These are phyloP conservation scores for Exaiptasia diaphana DNA, from an alignment of 64 coral and sea anemone genomes.

Conservation along the genomic window DNA sequence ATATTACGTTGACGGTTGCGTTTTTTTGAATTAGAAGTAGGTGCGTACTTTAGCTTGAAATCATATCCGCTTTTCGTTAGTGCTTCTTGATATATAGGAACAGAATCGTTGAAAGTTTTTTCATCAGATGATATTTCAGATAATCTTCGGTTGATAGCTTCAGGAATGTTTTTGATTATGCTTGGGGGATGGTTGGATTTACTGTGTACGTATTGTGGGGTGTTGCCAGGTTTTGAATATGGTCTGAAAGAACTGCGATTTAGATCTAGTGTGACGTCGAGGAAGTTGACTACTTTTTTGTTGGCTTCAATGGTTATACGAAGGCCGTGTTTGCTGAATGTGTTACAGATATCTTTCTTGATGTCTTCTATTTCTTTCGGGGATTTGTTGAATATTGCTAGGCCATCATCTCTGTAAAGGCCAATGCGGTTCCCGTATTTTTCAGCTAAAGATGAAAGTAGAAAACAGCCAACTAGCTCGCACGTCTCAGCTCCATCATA, in stretches of 20 bases:
- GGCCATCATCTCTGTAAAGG: background rate
- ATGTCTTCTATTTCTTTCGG: background rate
- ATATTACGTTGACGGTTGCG: slow-evolving; percentile 13
- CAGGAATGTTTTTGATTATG: background rate
- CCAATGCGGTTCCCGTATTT: background rate
- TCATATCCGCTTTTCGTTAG: slow-evolving; percentile 18
- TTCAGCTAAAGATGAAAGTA: background rate
- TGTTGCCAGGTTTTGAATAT: slow-evolving; percentile 6
- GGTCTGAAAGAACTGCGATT: background rate
- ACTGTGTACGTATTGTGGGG: background rate
- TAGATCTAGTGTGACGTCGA: slow-evolving; percentile 1
- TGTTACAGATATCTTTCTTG: background rate
- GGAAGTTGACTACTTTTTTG: slow-evolving; percentile 11
- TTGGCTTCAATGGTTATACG: slow-evolving; percentile 22
- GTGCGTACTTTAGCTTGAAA: slow-evolving; percentile 10
- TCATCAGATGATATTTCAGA: slow-evolving; percentile 4
- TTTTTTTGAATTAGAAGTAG: background rate
- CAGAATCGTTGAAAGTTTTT: background rate
- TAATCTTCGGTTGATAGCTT: background rate
- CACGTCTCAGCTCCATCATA: background rate
- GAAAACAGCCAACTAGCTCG: background rate
- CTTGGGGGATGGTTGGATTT: slow-evolving; percentile 25
- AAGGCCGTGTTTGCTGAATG: background rate
- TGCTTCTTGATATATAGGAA: slow-evolving; percentile 5
- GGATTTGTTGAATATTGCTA: background rate